A percentile compares a stretch with the other conserved stretches of the same genome.
These are phyloP conservation scores for Tenthredo mesomela DNA, from an alignment of 2,888 invertebrate species.

Conservation along the genomic window DNA sequence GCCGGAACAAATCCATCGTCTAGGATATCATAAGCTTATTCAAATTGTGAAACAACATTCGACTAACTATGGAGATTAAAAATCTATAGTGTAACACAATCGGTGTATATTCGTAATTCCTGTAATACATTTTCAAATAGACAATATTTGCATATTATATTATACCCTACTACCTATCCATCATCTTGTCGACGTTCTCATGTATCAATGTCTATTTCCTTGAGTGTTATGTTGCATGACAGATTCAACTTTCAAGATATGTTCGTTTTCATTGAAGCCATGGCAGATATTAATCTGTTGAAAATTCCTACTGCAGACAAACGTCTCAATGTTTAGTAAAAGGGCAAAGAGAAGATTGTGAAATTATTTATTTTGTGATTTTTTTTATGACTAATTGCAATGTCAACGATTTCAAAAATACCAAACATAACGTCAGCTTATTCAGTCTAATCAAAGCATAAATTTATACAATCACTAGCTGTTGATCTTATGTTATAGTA, in stretches of 20 bases:
- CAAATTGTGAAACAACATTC: neutral
- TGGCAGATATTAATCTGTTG: neutral
- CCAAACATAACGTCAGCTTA: neutral
- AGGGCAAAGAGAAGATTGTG: neutral
- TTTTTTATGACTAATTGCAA: neutral
- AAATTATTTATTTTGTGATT: neutral
- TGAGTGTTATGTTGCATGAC: neutral
- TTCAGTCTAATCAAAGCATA: neutral
- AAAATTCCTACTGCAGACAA: neutral
- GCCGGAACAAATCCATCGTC: neutral
- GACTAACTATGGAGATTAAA: neutral
- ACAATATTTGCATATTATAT: neutral
- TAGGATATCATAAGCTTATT: neutral
- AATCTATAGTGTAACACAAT: neutral
- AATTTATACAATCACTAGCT: neutral
- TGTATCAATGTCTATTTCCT: slow-evolving; percentile 11
- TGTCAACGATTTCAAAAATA: neutral
- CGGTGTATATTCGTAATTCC: neutral
- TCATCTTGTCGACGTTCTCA: slow-evolving; percentile 6
- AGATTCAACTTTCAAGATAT: neutral
- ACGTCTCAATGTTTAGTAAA: neutral
- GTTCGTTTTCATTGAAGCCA: neutral
- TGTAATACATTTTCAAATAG: neutral
- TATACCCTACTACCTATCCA: neutral
- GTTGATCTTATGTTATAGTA: neutral